These are phyloP conservation scores for Protonibea diacanthus DNA, from an alignment of 2,797 vertebrate species.

Conservation along the genomic window DNA sequence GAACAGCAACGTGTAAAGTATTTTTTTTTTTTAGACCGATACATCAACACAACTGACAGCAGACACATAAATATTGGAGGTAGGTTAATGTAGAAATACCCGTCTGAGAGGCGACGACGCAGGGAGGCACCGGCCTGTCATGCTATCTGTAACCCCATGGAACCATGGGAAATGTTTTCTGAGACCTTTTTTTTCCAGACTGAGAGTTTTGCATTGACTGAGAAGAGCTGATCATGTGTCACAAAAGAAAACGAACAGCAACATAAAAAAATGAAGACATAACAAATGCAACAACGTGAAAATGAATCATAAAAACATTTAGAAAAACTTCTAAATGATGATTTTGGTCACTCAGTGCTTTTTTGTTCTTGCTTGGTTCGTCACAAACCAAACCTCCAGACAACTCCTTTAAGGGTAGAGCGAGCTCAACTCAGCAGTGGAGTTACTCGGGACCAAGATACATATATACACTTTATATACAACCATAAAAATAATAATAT, in stretches of 20 bases:
- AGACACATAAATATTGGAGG: constrained; percentile 81
- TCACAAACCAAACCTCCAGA: constrained; percentile 74
- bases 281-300: constrained; percentile 63
- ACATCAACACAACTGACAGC: constrained; percentile 69
- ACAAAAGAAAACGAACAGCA: constrained; percentile 38
- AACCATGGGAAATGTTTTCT: constrained; percentile 73
- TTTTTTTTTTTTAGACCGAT: constrained; percentile 51
- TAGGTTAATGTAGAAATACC: constrained; percentile 84
- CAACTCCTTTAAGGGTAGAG: constrained; percentile 74
- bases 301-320: constrained; percentile 68
- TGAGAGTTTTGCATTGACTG: constrained; percentile 71
- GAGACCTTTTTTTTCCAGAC: constrained; percentile 62
- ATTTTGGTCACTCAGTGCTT: constrained; percentile 88
- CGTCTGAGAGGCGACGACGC: constrained; percentile 75
- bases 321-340: constrained; percentile 79
- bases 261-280: constrained; percentile 28
- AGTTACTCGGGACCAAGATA: constrained; percentile 80
- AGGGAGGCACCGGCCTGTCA: constrained; percentile 57
- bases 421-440: constrained; percentile 80
- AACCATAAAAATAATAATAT: constrained; percentile 77
- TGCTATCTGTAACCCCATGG: constrained; percentile 72
- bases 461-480: constrained; percentile 82
- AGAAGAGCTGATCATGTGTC: constrained; percentile 62
- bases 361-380: constrained; percentile 75
- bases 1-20: constrained; percentile 62